Evolutionary conservation across 2,113 vertebrate species (phyloP).

Genomic region (Bubo blakistoni): DNA sequence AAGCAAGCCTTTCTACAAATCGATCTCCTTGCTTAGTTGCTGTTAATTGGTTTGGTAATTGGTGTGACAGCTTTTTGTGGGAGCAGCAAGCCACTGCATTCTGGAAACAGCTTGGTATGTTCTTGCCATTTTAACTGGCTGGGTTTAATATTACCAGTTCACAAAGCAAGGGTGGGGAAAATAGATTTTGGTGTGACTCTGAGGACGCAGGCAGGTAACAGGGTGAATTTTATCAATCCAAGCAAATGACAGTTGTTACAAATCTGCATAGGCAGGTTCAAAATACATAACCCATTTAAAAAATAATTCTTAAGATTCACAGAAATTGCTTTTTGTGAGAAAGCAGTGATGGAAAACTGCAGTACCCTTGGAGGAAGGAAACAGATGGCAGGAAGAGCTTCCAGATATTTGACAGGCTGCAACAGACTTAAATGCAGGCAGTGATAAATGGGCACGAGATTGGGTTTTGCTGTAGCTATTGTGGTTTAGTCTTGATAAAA

Average conservation of each 20-base stretch:
- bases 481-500: not conserved
- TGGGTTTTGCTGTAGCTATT: not conserved
- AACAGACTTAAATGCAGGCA: constrained; percentile 9
- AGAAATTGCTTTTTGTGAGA: not conserved
- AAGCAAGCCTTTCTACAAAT: not conserved
- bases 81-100: not conserved
- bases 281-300: not conserved
- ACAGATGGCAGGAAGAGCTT: constrained; percentile 56
- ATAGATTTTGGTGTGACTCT: not conserved
- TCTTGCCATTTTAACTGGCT: not conserved
- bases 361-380: constrained; percentile 36
- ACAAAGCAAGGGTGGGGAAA: not conserved
- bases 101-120: not conserved
- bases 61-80: not conserved
- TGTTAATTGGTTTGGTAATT: constrained; percentile 27
- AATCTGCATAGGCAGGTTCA: not conserved
- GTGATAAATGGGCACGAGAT: not conserved
- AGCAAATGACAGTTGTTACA: not conserved
- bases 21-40: not conserved
- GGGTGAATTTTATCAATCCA: not conserved
- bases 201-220: not conserved
- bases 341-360: not conserved
- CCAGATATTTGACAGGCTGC: constrained; percentile 51
- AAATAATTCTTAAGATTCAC: not conserved
- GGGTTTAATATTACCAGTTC: not conserved